These are phyloP conservation scores for Coenobita brevimanus DNA, from an alignment of 1,140 invertebrate genomes.

Conservation along the genomic window DNA sequence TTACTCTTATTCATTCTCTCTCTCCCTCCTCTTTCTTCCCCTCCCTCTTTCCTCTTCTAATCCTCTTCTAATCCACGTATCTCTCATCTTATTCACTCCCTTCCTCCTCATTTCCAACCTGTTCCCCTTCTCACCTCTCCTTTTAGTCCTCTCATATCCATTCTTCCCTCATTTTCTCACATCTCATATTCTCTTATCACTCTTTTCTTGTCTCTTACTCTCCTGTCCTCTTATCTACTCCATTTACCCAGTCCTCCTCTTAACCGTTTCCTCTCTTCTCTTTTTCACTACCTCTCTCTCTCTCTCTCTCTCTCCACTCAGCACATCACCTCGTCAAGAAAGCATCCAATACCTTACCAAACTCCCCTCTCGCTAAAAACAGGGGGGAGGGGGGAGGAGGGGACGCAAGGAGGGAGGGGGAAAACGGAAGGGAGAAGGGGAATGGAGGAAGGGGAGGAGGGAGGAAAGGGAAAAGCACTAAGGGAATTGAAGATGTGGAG, in stretches of 20 bases:
- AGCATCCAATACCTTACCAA: too few relatives aligned
- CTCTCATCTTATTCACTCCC: neutral
- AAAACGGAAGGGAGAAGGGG: neutral
- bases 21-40: neutral
- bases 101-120: neutral
- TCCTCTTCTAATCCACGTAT: neutral
- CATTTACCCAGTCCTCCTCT: neutral
- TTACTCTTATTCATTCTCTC: neutral
- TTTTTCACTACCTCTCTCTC: neutral
- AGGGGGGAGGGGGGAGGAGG: neutral
- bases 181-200: neutral
- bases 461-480: neutral
- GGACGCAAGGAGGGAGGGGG: neutral
- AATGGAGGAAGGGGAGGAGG: neutral
- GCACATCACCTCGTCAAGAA: too few relatives aligned
- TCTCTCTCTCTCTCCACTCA: too few relatives aligned
- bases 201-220: neutral
- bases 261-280: neutral
- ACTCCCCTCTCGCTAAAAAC: too few relatives aligned
- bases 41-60: neutral
- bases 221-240: neutral
- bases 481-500: neutral
- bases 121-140: neutral
- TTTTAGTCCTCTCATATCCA: neutral
- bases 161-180: neutral